Conservation (phyloP, 2,113 vertebrate species). For the Girardinichthys multiradiatus region DNA sequence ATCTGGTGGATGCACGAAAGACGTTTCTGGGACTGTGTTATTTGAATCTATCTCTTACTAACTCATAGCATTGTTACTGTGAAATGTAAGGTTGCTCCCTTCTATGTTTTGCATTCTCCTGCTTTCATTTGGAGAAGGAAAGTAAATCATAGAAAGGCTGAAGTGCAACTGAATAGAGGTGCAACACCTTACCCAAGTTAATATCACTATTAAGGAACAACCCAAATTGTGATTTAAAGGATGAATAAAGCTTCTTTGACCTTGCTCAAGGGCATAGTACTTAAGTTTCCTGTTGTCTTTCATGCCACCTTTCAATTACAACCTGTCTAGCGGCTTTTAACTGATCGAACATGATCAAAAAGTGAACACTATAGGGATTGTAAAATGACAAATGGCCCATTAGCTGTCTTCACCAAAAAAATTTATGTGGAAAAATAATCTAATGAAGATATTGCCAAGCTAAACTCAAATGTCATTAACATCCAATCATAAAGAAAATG, state of each 20-base stretch:
- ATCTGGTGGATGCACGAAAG: too few species aligned
- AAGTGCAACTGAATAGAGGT: neutral
- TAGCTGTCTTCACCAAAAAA: slow-evolving; percentile 34
- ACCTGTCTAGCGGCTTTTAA: slow-evolving; percentile 31
- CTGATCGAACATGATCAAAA: slow-evolving; percentile 30
- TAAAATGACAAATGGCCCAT: slow-evolving; percentile 54
- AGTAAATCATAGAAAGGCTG: neutral
- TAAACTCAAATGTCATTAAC: slow-evolving; percentile 64
- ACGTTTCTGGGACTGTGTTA: too few species aligned
- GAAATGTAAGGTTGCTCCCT: slow-evolving; percentile 26
- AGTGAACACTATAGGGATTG: slow-evolving; percentile 23
- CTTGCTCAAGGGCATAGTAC: slow-evolving; percentile 38
- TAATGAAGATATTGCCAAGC: slow-evolving; percentile 46
- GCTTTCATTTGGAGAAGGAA: slow-evolving; percentile 6
- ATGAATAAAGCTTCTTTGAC: slow-evolving; percentile 4
- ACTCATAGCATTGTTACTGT: slow-evolving; percentile 2
- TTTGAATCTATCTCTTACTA: too few species aligned
- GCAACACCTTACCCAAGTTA: neutral
- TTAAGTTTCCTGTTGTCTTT: slow-evolving; percentile 16
- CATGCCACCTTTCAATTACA: slow-evolving; percentile 38
- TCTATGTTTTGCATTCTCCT: slow-evolving; percentile 16
- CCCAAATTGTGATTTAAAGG: slow-evolving; percentile 18
- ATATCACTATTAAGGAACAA: neutral
- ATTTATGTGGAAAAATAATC: slow-evolving; percentile 47
- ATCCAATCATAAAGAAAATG: slow-evolving; percentile 45